Base-by-base conservation (phyloP, 1,140 invertebrate genomes). In the Anoplolepis gracilipes region DNA sequence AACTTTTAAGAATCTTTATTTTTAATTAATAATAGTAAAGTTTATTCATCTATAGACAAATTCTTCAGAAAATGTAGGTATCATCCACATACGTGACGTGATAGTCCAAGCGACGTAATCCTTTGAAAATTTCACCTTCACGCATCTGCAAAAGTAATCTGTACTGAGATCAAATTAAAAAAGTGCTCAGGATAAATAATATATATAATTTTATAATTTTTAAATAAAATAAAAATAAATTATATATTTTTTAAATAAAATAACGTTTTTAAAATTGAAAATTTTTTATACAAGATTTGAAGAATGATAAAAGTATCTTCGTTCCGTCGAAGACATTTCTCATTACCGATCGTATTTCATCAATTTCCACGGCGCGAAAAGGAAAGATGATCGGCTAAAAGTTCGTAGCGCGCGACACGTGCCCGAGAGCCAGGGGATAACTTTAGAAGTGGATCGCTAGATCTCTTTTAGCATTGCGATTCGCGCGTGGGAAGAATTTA, bases 401-500 rank as follows among this genome's bases (percentile, higher is more conserved):
- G 67, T 69, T 70, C 28, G 87, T 89, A 79, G 57, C 62, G 75
- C 57, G 84, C 73, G 89, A 73, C 89, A 90, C 89, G 89, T 90
- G 87, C 59, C 84, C 62, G 75, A 86, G 62, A 70, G 76, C 59
- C 53, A 87, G 62, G n/a, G 70, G 84, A 89, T 91, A 91, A 90
- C 90, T 91, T 90, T 90, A 90, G 89, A 90, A 90, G 88, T 90
- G 89, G 88, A 88, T 79, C 76, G 86, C 87, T 53, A 72, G 85
- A 88, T 91, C 89, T 90, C 84, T 90, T 89, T 91, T 87, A 91
- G 90, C 78, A 53, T 89, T 55, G 86, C 28, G 76, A 91, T 87
- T 87, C 85, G 67, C 79, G 90, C 90, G 90, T 91, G 90, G 90
- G 90, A 91, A 91, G 90, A 87, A 76, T 91, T 91, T 91, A 91